These are phyloP conservation scores for Horisme vitalbata DNA, from an alignment of 2,888 invertebrate genomes.

Conservation along the genomic window DNA sequence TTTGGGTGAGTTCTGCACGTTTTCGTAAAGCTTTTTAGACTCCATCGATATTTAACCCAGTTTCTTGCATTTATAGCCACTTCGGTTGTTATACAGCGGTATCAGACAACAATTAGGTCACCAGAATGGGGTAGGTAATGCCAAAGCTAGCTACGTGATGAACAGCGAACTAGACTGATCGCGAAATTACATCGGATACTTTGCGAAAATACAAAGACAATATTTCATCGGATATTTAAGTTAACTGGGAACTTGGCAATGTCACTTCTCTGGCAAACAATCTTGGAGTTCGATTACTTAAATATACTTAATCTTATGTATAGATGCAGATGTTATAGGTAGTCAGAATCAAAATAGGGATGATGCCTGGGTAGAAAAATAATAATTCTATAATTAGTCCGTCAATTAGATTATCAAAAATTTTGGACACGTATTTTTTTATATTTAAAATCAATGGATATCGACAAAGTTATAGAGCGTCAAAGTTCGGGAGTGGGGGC, in stretches of 20 bases:
- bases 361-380: too few species aligned
- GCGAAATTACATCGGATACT: conserved; percentile 42
- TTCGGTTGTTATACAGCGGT: conserved; percentile 64
- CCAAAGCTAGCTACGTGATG: conserved; percentile 54
- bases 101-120: conserved; percentile 77
- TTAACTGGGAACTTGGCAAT: conserved; percentile 37
- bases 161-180: conserved; percentile 51
- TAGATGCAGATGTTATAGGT: conserved; percentile 18
- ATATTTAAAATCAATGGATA: too few species aligned
- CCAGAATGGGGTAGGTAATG: conserved; percentile 65
- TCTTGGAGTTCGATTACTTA: conserved; percentile 29
- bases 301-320: conserved; percentile 28
- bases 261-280: conserved; percentile 32
- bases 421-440: too few species aligned
- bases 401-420: too few species aligned
- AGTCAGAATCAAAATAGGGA: too few species aligned
- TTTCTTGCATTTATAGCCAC: conserved; percentile 76
- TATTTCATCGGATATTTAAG: conserved; percentile 33
- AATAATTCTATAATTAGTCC: too few species aligned
- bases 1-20: conserved; percentile 46
- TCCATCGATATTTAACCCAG: conserved; percentile 78
- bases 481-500: too few species aligned
- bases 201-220: conserved; percentile 30
- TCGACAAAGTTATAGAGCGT: too few species aligned
- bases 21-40: conserved; percentile 55